phyloP scores from a whole-genome alignment of 2,797 vertebrate species.

The Anguilla marmorata region DNA sequence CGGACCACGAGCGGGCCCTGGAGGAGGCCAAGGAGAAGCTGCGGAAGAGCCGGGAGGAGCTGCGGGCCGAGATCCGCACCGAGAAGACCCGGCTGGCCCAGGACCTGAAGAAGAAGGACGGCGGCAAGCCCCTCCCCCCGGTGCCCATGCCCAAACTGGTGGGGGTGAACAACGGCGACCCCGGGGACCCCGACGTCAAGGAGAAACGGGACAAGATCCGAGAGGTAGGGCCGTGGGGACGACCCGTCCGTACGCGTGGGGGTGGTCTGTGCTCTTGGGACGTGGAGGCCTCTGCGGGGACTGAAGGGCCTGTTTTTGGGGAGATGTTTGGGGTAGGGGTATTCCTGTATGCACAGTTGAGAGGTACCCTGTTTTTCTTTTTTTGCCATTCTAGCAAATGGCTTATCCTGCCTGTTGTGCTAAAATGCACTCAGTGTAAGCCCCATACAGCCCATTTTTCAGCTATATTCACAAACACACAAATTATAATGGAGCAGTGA shows the following conservation, averaged over 20 bases:
- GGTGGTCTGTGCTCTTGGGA: not conserved
- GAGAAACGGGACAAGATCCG: conserved; percentile 96
- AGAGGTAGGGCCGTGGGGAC: conserved; percentile 76
- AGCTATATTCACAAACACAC: not conserved
- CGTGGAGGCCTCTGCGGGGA: not conserved
- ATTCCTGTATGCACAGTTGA: not conserved
- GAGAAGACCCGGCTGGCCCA: conserved; percentile 90
- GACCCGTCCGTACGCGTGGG: not conserved
- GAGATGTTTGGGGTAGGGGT: not conserved
- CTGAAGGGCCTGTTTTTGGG: not conserved
- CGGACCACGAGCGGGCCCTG: conserved; percentile 93
- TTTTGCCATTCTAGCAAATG: not conserved
- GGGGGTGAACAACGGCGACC: conserved; percentile 87
- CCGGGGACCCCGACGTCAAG: conserved; percentile 80
- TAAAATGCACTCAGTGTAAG: not conserved
- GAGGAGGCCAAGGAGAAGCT: conserved; percentile 98
- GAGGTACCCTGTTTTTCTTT: not conserved
- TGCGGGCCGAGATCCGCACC: conserved; percentile 94
- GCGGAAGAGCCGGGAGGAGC: conserved; percentile 90
- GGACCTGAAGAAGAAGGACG: conserved; percentile 87
- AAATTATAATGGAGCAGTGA: not conserved
- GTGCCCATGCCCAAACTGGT: conserved; percentile 91
- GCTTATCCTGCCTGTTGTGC: not conserved
- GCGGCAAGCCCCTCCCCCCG: conserved; percentile 82
- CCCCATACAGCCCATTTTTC: not conserved